A percentile compares a stretch with the other conserved stretches of the same genome.
Conservation (phyloP, 2,113 vertebrate genomes). For the Gorsachius goisagi region DNA sequence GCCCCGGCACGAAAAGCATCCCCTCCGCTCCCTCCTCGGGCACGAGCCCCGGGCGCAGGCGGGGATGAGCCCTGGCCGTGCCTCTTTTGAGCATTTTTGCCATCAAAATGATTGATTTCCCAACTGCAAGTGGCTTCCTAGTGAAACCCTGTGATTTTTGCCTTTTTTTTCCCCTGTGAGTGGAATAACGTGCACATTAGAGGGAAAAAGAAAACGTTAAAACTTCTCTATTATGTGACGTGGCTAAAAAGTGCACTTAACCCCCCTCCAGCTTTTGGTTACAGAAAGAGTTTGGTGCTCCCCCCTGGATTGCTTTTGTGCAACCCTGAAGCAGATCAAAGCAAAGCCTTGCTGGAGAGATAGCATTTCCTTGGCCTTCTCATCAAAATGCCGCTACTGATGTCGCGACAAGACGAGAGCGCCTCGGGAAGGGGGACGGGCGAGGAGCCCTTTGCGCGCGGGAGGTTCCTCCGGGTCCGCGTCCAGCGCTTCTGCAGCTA, state of each 20-base stretch:
- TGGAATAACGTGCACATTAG: rapidly evolving
- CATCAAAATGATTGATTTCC: neutral
- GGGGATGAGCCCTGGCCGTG: rapidly evolving
- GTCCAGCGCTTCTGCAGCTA: neutral
- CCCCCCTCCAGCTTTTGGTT: neutral
- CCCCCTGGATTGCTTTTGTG: neutral
- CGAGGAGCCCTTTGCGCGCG: neutral
- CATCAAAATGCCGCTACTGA: neutral
- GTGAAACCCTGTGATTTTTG: neutral
- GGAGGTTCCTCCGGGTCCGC: neutral
- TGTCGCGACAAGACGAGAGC: neutral
- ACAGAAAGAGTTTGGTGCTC: neutral
- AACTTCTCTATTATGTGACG: neutral
- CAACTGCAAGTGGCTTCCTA: rapidly evolving
- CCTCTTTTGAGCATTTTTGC: neutral
- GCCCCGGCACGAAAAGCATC: rapidly evolving
- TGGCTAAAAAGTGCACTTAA: neutral
- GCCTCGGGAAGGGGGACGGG: neutral
- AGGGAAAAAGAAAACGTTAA: neutral
- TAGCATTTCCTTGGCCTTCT: neutral
- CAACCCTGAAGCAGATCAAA: neutral
- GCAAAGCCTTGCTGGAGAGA: neutral
- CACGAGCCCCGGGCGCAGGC: rapidly evolving
- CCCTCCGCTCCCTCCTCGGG: rapidly evolving
- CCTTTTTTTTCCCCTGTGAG: neutral